Base-by-base conservation (phyloP, 2,797 vertebrate genomes). In the Gymnopithys bicolor region DNA sequence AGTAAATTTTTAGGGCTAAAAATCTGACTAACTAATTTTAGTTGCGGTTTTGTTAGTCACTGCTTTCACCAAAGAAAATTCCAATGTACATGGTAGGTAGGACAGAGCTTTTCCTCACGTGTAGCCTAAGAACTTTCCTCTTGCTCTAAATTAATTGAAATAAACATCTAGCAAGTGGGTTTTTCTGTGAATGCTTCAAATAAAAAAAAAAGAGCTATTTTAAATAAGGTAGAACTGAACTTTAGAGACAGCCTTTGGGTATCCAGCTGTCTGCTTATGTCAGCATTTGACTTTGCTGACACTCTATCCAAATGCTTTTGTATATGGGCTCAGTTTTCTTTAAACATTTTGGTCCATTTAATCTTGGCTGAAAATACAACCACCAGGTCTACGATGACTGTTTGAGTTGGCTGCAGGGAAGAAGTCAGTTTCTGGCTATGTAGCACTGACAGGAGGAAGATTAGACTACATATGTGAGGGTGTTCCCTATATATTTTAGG, bases 331-430 rank as follows among this genome's bases (percentile, higher is more conserved):
- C 66, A 78, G 43, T 66, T 94, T 95, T 88, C 83, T 85, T 87
- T 77, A 94, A 94, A 89, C 56, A 71, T 58, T 85, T 83, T 1
- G 48, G 66, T 59, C 73, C 92, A 69, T 87, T 86, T 84, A 90
- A 76, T 75, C 82, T 91, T 96, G 90, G 89, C 85, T 94, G 66
- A 80, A 91, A 94, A 69, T n/a, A 59, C 22, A 77, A 69, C 35
- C 76, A 56, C 69, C 27, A 77, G 28, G 35, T 81, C 85, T 90
- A 1, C 59, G 75, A 85, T 67, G 71, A 80, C 13, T 86, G 10
- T 78, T 91, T 97, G 59, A 24, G 62, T 92, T 74, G 86, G 63
- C 77, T 94, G 59, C 35, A 89, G 82, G 39, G 41, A 59, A 95
- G 62, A 74, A 93, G 62, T 24, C 74, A 23, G 12, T 79, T 84